Conservation (phyloP, 2,113 vertebrate genomes). For the Physeter macrocephalus region DNA sequence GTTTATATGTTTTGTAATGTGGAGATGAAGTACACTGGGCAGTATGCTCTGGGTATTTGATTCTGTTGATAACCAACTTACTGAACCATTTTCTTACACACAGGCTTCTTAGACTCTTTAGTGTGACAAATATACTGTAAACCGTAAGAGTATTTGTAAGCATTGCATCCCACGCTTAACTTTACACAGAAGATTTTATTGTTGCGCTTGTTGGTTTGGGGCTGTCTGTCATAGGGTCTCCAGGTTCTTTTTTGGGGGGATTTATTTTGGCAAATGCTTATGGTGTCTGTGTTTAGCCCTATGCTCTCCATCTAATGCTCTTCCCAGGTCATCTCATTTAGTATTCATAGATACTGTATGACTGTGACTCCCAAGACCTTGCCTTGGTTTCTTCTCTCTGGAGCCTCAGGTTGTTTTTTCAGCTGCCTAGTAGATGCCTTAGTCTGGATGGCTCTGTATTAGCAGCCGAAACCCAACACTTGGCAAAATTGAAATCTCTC, state of each 20-base stretch:
- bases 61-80: neutral
- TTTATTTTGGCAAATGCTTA: neutral
- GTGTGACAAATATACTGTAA: neutral
- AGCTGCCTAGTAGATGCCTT: neutral
- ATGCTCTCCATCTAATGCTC: neutral
- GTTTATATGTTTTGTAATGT: neutral
- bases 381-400: neutral
- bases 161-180: neutral
- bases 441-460: neutral
- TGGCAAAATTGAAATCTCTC: neutral
- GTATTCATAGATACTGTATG: too few relatives aligned
- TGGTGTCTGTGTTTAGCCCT: neutral
- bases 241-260: neutral
- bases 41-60: neutral
- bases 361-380: neutral
- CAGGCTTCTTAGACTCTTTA: neutral
- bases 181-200: neutral
- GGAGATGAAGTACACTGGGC: neutral
- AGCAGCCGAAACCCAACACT: neutral
- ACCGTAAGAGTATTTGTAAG: neutral
- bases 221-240: neutral
- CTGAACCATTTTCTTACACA: neutral
- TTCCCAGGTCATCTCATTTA: neutral
- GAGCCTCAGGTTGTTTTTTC: neutral
- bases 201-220: neutral